These are phyloP conservation scores for Hypocryptadius cinnamomeus DNA, from an alignment of 2,113 vertebrate genomes.

Conservation along the genomic window DNA sequence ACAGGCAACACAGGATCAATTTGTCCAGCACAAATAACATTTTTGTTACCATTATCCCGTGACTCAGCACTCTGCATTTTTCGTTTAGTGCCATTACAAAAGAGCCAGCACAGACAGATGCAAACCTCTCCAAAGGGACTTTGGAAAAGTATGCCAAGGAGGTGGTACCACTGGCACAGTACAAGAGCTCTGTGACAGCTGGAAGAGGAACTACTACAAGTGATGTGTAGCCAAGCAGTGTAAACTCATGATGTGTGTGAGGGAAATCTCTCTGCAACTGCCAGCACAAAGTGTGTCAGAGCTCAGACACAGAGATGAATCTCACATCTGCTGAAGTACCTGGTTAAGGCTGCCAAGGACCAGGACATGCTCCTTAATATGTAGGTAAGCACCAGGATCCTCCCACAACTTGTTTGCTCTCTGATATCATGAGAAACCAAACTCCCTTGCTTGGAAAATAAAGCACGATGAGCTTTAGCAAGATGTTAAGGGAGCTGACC, in stretches of 20 bases:
- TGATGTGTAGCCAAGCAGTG: background rate
- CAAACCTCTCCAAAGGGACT: accelerated
- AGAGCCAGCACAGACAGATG: background rate
- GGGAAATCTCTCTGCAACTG: background rate
- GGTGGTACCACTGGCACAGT: background rate
- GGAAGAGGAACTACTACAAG: background rate
- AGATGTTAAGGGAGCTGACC: background rate
- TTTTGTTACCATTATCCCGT: background rate
- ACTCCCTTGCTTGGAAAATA: background rate
- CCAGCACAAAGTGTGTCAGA: background rate
- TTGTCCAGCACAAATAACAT: background rate
- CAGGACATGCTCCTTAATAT: background rate
- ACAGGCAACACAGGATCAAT: background rate
- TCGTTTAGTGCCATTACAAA: background rate
- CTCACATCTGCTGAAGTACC: background rate
- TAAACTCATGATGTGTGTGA: background rate
- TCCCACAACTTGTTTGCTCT: background rate
- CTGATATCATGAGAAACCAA: background rate
- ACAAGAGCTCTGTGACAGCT: background rate
- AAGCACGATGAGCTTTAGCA: background rate
- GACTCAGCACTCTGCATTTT: background rate
- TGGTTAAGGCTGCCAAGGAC: background rate
- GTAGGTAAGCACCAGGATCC: background rate
- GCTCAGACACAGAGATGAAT: background rate
- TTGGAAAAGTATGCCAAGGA: background rate